phyloP scores from a whole-genome alignment of 1,140 invertebrate species.

The Diabrotica undecimpunctata region DNA sequence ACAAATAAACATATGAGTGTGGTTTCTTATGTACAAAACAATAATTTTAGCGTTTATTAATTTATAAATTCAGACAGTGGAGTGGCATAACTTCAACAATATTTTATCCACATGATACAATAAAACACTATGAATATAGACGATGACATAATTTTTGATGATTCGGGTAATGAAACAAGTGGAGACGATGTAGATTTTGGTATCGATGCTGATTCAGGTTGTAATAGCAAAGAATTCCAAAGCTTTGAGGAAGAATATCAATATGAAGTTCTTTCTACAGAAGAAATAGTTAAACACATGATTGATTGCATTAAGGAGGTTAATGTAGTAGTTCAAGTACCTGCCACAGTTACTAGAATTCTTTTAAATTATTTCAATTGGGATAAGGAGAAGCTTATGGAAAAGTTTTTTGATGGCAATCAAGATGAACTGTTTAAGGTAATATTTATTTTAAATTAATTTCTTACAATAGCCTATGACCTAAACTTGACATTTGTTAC shows the following conservation, averaged over 20 bases:
- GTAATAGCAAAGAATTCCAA: constrained; percentile 65
- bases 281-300: constrained; percentile 67
- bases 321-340: constrained; percentile 54
- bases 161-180: constrained; percentile 87
- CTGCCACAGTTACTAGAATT: constrained; percentile 57
- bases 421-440: constrained; percentile 55
- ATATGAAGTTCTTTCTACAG: constrained; percentile 78
- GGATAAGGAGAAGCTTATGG: constrained; percentile 73
- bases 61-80: too few species aligned
- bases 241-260: constrained; percentile 85
- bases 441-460: not conserved
- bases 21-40: too few species aligned
- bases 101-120: constrained; percentile 21
- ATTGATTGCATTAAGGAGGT: constrained; percentile 67
- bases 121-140: constrained; percentile 56
- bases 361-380: constrained; percentile 70
- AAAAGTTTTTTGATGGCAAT: constrained; percentile 65
- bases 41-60: too few species aligned
- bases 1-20: too few species aligned
- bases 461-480: too few species aligned
- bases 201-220: constrained; percentile 78
- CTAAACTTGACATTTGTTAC: too few species aligned
- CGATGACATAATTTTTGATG: constrained; percentile 65
- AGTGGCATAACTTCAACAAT: too few species aligned
- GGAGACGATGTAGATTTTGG: constrained; percentile 89